Evolutionary conservation across 2,797 vertebrate genomes (phyloP).

Genomic region (Cirrhinus molitorella): DNA sequence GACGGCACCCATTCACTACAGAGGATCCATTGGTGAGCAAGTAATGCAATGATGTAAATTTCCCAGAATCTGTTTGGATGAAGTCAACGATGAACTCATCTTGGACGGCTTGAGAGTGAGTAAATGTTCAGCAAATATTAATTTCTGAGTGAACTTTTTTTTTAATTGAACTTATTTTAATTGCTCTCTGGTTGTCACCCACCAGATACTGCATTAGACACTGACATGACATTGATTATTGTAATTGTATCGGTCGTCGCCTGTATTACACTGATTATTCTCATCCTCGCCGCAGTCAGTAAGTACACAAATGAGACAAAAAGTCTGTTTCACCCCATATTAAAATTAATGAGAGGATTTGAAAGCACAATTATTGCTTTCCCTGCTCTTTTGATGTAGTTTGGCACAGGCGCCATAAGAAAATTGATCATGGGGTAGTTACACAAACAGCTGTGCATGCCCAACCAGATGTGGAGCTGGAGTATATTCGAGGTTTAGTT

Average conservation of each 20-base stretch:
- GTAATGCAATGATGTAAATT: background rate
- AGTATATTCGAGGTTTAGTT: conserved; percentile 67
- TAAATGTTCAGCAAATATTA: background rate
- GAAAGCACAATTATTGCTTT: background rate
- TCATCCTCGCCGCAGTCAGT: conserved; percentile 31
- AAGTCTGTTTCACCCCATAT: background rate
- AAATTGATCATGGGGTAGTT: conserved; percentile 49
- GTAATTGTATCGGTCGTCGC: conserved; percentile 8
- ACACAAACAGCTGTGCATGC: conserved; percentile 56
- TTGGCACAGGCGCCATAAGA: conserved; percentile 62
- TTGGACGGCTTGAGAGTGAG: background rate
- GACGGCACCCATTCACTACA: background rate
- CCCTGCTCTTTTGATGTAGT: conserved; percentile 63
- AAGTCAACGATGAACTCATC: background rate
- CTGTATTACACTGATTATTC: conserved; percentile 20
- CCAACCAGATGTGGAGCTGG: conserved; percentile 70
- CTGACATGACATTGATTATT: conserved; percentile 13
- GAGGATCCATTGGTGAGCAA: background rate
- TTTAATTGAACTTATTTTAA: background rate
- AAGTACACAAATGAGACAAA: conserved; percentile 27
- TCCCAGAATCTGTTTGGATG: background rate
- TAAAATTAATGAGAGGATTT: background rate
- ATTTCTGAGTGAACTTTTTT: background rate
- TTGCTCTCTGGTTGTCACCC: conserved; percentile 12
- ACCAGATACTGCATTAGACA: conserved; percentile 39